Percentiles rank a stretch among this genome's conserved stretches.
phyloP scores from a whole-genome alignment of 2,113 vertebrate species.

The Zingel zingel region DNA sequence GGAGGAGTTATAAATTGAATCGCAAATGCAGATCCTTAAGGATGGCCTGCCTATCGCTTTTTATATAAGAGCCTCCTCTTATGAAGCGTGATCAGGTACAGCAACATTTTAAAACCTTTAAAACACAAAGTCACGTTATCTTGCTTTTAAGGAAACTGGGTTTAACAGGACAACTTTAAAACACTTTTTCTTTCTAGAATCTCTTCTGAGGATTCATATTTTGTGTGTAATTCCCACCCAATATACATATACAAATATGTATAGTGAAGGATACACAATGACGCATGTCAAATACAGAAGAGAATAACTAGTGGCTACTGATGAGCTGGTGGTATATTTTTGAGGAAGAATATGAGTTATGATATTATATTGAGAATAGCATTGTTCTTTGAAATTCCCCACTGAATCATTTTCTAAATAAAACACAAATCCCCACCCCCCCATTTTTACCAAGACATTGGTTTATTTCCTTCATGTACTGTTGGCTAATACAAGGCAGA shows the following conservation, averaged over 20 bases:
- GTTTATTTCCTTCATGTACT: neutral
- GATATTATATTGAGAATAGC: neutral
- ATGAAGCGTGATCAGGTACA: neutral
- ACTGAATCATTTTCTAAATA: neutral
- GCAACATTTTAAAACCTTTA: neutral
- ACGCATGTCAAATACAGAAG: neutral
- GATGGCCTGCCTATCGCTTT: neutral
- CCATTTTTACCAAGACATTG: neutral
- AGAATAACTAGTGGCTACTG: neutral
- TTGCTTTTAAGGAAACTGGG: neutral
- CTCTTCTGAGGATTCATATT: neutral
- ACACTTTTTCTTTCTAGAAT: neutral
- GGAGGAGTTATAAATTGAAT: slow-evolving; percentile 3
- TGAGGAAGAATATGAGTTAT: neutral
- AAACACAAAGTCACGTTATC: neutral
- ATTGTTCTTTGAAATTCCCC: neutral
- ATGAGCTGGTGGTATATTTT: neutral
- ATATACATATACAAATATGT: neutral
- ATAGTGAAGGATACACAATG: neutral
- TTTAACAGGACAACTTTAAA: neutral
- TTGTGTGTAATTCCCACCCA: neutral
- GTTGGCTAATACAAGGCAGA: too few relatives aligned
- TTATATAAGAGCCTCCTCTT: neutral
- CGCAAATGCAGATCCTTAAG: neutral
- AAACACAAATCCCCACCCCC: neutral